A percentile compares a stretch with the other conserved stretches of the same genome.
Evolutionary conservation across 1,140 invertebrate genomes (phyloP).

Genomic region (Saccostrea glomerata): DNA sequence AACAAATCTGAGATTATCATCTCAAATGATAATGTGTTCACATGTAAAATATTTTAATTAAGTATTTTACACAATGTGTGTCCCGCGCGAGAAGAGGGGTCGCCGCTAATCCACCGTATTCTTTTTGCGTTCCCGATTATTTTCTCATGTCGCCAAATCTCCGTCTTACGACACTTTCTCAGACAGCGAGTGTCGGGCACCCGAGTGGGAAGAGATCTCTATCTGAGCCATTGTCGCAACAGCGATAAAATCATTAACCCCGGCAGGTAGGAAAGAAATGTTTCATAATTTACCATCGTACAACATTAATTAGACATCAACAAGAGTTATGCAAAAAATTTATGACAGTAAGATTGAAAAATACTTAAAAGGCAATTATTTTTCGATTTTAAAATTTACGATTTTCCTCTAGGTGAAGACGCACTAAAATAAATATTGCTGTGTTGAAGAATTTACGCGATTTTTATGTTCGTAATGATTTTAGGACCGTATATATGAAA

Average conservation of each 20-base stretch:
- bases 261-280: conserved; percentile 19
- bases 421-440: background rate
- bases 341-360: background rate
- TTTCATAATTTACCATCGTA: background rate
- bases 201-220: background rate
- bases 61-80: conserved; percentile 24
- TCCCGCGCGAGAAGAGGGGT: background rate
- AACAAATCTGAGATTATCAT: conserved; percentile 11
- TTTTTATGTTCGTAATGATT: conserved; percentile 15
- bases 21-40: conserved; percentile 11
- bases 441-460: background rate
- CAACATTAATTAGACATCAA: conserved; percentile 18
- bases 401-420: background rate
- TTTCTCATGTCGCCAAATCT: conserved; percentile 14
- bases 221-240: background rate
- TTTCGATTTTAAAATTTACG: conserved; percentile 4
- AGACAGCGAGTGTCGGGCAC: conserved; percentile 20
- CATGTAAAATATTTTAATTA: conserved; percentile 36
- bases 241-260: conserved; percentile 22
- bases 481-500: background rate
- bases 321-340: conserved; percentile 5
- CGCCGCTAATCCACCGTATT: conserved; percentile 1
- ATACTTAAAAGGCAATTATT: conserved; percentile 5
- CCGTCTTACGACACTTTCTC: conserved; percentile 27
- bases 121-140: conserved; percentile 18